Evolutionary conservation across 2,113 vertebrate species (phyloP).

Genomic region (Erythrocebus patas): DNA sequence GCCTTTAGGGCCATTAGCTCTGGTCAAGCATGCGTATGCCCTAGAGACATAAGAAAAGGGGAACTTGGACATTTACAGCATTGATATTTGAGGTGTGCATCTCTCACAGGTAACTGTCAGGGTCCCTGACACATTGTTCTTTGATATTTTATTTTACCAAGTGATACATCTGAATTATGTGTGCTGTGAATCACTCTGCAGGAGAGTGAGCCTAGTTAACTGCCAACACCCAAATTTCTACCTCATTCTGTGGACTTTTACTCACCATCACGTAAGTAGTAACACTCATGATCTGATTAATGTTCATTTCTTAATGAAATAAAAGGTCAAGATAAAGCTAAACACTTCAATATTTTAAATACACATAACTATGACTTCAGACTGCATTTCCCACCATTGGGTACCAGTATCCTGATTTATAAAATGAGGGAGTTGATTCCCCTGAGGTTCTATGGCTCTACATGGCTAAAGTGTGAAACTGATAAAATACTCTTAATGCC

Average conservation of each 20-base stretch:
- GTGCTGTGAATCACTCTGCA: not conserved
- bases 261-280: not conserved
- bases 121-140: not conserved
- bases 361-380: not conserved
- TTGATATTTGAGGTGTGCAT: not conserved
- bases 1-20: rapidly evolving
- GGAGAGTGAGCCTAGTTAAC: not conserved
- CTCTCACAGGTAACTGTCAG: not conserved
- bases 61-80: not conserved
- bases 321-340: not conserved
- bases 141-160: not conserved
- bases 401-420: not conserved
- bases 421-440: not conserved
- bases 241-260: not conserved
- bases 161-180: not conserved
- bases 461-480: not conserved
- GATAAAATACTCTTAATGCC: not conserved
- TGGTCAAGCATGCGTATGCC: not conserved
- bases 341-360: not conserved
- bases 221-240: not conserved
- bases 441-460: not conserved
- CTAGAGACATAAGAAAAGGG: not conserved
- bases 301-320: not conserved
- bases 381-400: not conserved
- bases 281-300: not conserved